phyloP scores from a whole-genome alignment of 2,113 vertebrate species.

The Hippocampus zosterae region DNA sequence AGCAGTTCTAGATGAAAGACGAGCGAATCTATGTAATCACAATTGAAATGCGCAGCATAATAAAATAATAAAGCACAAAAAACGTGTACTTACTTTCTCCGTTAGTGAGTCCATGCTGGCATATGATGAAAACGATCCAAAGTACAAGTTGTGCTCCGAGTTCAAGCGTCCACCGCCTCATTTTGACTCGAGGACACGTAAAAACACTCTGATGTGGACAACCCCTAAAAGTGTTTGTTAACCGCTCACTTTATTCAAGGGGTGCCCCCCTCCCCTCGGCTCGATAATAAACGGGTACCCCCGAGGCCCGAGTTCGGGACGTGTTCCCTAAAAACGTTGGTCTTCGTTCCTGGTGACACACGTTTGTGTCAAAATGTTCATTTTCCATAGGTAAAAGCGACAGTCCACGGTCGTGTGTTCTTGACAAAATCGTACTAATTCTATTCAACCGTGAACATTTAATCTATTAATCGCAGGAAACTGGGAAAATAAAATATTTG shows the following conservation, averaged over 20 bases:
- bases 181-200: slow-evolving; percentile 50
- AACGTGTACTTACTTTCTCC: slow-evolving; percentile 76
- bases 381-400: slow-evolving; percentile 61
- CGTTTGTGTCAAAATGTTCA: slow-evolving; percentile 60
- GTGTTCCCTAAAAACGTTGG: slow-evolving; percentile 64
- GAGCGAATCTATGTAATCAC: background rate
- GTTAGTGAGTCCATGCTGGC: slow-evolving; percentile 65
- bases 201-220: slow-evolving; percentile 26
- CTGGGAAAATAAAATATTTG: background rate
- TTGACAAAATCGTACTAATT: slow-evolving; percentile 8
- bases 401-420: slow-evolving; percentile 63
- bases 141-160: slow-evolving; percentile 64
- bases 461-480: background rate
- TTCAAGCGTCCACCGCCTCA: slow-evolving; percentile 62
- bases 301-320: slow-evolving; percentile 30
- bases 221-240: background rate
- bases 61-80: background rate
- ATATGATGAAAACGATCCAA: slow-evolving; percentile 64
- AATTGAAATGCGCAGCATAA: background rate
- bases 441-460: background rate
- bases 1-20: too few species aligned
- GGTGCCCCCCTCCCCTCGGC: background rate
- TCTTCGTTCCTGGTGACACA: slow-evolving; percentile 61
- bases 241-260: slow-evolving; percentile 20
- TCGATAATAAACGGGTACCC: slow-evolving; percentile 31